Conservation (phyloP, 2,797 vertebrate species). For the Calcarius lapponicus region DNA sequence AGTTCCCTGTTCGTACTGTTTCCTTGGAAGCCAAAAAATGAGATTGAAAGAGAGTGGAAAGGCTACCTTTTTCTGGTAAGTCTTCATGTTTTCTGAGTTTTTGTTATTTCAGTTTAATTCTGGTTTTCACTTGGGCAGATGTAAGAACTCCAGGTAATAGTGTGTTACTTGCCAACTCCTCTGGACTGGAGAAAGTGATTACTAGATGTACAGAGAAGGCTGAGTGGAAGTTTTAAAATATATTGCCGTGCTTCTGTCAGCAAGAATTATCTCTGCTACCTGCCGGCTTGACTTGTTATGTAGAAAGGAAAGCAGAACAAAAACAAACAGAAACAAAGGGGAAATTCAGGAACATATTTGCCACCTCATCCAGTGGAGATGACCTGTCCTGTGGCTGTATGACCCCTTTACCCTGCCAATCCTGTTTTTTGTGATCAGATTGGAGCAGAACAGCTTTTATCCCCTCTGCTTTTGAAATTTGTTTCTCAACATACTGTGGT, state of each 20-base stretch:
- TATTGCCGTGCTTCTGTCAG: neutral
- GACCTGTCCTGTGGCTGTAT: neutral
- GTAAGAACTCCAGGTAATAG: neutral
- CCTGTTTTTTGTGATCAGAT: neutral
- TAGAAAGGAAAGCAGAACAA: neutral
- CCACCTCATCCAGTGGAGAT: neutral
- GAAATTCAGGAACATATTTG: neutral
- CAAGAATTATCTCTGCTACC: neutral
- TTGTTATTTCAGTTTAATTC: neutral
- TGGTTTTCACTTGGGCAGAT: neutral
- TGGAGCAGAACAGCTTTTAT: neutral
- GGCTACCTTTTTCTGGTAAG: neutral
- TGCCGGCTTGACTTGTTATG: neutral
- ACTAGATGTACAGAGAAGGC: neutral
- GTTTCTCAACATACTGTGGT: neutral
- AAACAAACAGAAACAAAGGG: neutral
- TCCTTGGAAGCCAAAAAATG: constrained; percentile 4
- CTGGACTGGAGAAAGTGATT: neutral
- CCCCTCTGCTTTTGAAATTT: neutral
- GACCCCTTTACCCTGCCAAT: neutral
- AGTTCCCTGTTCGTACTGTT: neutral
- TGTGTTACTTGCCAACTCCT: neutral
- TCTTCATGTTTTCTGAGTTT: neutral
- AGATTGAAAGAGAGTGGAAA: neutral
- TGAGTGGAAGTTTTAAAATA: neutral